Conservation (phyloP, 2,888 invertebrate genomes). For the Ernsta delagoae region DNA sequence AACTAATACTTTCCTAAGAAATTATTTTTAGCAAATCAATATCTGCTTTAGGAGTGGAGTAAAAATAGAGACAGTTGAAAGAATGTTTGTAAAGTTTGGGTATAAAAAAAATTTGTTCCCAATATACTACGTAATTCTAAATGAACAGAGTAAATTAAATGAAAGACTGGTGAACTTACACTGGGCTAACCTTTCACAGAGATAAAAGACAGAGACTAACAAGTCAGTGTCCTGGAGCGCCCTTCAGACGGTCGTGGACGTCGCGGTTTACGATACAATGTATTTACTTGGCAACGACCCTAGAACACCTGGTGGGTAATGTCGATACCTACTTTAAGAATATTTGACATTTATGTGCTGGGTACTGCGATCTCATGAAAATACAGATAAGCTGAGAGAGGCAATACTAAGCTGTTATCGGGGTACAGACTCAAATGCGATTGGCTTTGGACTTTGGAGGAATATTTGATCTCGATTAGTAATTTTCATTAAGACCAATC, state of each 20-base stretch:
- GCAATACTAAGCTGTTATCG: too few relatives aligned
- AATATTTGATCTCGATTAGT: too few relatives aligned
- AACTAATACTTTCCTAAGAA: too few relatives aligned
- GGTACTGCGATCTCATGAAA: background rate
- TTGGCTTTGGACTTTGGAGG: too few relatives aligned
- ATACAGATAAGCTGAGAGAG: too few relatives aligned
- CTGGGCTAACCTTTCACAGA: background rate
- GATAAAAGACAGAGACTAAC: conserved; percentile 4
- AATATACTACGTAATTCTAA: background rate
- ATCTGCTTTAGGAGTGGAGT: too few relatives aligned
- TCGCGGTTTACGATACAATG: conserved; percentile 37
- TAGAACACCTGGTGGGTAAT: background rate
- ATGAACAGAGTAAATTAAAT: background rate
- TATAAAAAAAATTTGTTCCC: background rate
- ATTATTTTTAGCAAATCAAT: too few relatives aligned
- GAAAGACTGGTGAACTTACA: conserved; percentile 3
- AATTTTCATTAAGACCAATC: too few relatives aligned
- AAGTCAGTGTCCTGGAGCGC: conserved; percentile 40
- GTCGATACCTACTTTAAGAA: background rate
- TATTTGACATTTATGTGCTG: background rate
- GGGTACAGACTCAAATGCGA: too few relatives aligned
- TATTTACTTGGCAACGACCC: conserved; percentile 19
- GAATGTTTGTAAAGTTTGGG: background rate
- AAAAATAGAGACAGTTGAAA: too few relatives aligned
- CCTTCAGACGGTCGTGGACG: conserved; percentile 39